phyloP scores from a whole-genome alignment of 2,888 invertebrate genomes.

The Thereva nobilitata region DNA sequence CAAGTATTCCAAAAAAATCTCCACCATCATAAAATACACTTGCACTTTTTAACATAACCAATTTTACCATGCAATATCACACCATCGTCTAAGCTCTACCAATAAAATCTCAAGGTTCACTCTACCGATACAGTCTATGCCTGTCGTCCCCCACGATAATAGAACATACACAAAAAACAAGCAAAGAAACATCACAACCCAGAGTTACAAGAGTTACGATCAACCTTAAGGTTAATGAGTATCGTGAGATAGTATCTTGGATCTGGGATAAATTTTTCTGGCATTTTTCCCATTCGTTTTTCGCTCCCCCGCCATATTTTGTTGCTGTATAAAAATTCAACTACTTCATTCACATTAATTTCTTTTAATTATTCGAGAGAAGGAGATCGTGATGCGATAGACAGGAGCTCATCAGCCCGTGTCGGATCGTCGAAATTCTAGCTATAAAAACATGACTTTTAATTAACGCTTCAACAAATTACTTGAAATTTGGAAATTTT shows the following conservation, averaged over 20 bases:
- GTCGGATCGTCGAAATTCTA: conserved; percentile 26
- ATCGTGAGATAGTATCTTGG: conserved; percentile 4
- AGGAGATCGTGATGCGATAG: conserved; percentile 35
- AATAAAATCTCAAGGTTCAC: too few relatives aligned
- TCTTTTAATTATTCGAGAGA: conserved; percentile 37
- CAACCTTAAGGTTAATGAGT: conserved; percentile 10
- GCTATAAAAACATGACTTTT: conserved; percentile 6
- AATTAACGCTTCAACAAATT: conserved; percentile 35
- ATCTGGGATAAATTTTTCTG: conserved; percentile 14
- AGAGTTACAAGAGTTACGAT: too few relatives aligned
- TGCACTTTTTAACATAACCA: too few relatives aligned
- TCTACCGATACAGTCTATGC: too few relatives aligned
- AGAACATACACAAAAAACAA: too few relatives aligned
- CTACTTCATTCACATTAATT: conserved; percentile 36
- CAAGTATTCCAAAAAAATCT: too few relatives aligned
- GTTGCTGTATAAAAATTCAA: neutral
- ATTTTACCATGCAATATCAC: too few relatives aligned
- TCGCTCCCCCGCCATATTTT: neutral
- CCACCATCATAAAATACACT: too few relatives aligned
- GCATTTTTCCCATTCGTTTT: conserved; percentile 13
- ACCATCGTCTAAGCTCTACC: too few relatives aligned
- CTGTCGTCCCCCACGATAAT: too few relatives aligned
- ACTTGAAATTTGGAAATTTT: conserved; percentile 11
- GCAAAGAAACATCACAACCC: too few relatives aligned
- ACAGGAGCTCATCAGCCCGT: conserved; percentile 35